These are phyloP conservation scores for Tychaedon coryphoeus DNA, from an alignment of 2,113 vertebrate species.

Conservation along the genomic window DNA sequence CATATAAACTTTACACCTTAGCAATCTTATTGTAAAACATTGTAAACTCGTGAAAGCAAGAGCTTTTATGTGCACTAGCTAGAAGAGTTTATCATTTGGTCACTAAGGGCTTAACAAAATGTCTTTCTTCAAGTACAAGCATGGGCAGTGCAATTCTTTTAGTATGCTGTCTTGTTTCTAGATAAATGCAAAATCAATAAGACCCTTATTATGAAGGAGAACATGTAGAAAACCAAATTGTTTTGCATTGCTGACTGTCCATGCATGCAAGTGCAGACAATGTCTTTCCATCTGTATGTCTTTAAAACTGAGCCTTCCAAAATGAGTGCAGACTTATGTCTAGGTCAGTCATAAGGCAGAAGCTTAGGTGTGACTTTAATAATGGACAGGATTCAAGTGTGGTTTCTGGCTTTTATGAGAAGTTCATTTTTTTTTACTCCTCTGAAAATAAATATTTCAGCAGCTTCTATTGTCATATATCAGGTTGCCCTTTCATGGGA, in stretches of 20 bases:
- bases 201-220: not conserved
- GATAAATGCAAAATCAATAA: not conserved
- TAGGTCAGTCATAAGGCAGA: not conserved
- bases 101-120: not conserved
- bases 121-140: not conserved
- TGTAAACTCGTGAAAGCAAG: not conserved
- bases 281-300: not conserved
- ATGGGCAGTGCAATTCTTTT: not conserved
- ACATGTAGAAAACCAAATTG: not conserved
- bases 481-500: not conserved
- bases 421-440: not conserved
- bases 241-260: not conserved
- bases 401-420: not conserved
- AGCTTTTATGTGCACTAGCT: not conserved
- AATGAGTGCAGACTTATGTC: not conserved
- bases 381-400: not conserved
- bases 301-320: not conserved
- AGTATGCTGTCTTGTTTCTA: not conserved
- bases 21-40: conserved; percentile 1
- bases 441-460: not conserved
- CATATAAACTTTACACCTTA: not conserved
- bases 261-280: not conserved
- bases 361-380: not conserved
- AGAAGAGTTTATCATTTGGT: not conserved
- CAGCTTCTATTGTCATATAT: not conserved